phyloP scores from a whole-genome alignment of 1,140 invertebrate genomes.

The Bactericera cockerelli region DNA sequence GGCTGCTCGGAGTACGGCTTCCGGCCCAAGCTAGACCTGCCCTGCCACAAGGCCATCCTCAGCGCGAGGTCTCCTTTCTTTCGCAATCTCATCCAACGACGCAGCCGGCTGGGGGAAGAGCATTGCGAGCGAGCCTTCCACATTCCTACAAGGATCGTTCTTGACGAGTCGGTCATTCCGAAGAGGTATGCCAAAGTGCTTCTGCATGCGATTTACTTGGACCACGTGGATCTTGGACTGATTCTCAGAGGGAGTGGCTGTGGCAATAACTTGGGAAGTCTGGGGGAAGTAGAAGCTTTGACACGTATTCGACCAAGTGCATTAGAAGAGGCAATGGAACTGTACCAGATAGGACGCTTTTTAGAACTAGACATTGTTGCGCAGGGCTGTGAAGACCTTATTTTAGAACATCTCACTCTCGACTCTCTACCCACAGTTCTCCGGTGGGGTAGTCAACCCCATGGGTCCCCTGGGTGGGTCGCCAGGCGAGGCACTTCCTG shows the following conservation, averaged over 20 bases:
- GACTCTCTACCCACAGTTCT: conserved; percentile 64
- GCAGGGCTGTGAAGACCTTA: conserved; percentile 89
- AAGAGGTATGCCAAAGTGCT: conserved; percentile 75
- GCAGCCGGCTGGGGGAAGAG: conserved; percentile 61
- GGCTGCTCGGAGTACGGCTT: conserved; percentile 63
- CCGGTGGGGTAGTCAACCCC: conserved; percentile 69
- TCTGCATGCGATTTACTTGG: conserved; percentile 80
- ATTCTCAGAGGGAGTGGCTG: conserved; percentile 58
- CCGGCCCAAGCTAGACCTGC: conserved; percentile 63
- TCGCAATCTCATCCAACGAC: conserved; percentile 61
- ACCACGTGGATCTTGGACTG: conserved; percentile 71
- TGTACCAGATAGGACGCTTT: conserved; percentile 88
- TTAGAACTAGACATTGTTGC: conserved; percentile 83
- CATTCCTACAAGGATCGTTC: conserved; percentile 62
- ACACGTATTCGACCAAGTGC: conserved; percentile 48
- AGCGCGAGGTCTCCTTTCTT: conserved; percentile 87
- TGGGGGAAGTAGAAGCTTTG: conserved; percentile 43
- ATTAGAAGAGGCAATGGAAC: conserved; percentile 87
- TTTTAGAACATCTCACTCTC: conserved; percentile 66
- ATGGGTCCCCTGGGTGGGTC: conserved; percentile 69
- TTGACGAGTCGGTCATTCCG: conserved; percentile 79
- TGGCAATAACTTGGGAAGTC: conserved; percentile 41
- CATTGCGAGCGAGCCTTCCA: conserved; percentile 55
- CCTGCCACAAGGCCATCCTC: conserved; percentile 84
- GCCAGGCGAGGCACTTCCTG: conserved; percentile 49